Conservation (phyloP, 2,888 invertebrate genomes). For the Meloe dianella region DNA sequence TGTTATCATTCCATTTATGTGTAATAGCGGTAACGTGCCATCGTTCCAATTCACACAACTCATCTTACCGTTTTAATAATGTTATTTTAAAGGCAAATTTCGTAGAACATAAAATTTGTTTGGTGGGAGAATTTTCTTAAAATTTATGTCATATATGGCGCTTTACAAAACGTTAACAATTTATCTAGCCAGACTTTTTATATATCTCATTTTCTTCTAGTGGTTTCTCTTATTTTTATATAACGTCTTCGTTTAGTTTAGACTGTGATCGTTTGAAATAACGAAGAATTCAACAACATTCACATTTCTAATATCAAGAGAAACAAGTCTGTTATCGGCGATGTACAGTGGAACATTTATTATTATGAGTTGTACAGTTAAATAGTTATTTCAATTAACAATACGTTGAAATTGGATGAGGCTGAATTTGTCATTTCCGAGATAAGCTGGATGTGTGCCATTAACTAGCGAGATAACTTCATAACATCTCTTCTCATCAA, state of each 20-base stretch:
- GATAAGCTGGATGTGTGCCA: constrained; percentile 36
- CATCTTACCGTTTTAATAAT: constrained; percentile 29
- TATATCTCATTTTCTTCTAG: constrained; percentile 55
- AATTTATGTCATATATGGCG: constrained; percentile 45
- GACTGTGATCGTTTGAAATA: constrained; percentile 39
- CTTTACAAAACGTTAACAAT: constrained; percentile 56
- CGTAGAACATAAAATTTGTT: constrained; percentile 34
- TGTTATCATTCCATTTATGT: constrained; percentile 40
- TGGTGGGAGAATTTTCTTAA: constrained; percentile 31
- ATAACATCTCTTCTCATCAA: constrained; percentile 24
- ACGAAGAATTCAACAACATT: constrained; percentile 29
- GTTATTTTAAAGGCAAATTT: constrained; percentile 37
- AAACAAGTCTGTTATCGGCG: constrained; percentile 40
- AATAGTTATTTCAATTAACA: constrained; percentile 49
- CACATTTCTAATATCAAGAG: constrained; percentile 27
- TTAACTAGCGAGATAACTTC: constrained; percentile 30
- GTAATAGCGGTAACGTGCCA: constrained; percentile 15
- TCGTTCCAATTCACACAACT: constrained; percentile 15
- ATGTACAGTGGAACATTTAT: constrained; percentile 41
- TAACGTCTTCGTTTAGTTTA: constrained; percentile 30
- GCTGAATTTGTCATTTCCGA: constrained; percentile 38
- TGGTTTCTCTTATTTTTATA: constrained; percentile 43
- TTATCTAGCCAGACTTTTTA: constrained; percentile 56
- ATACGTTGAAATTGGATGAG: constrained; percentile 35
- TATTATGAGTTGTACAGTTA: constrained; percentile 43